A percentile compares a stretch with the other conserved stretches of the same genome.
Conservation (phyloP, 2,113 vertebrate species). For the Heteronetta atricapilla region DNA sequence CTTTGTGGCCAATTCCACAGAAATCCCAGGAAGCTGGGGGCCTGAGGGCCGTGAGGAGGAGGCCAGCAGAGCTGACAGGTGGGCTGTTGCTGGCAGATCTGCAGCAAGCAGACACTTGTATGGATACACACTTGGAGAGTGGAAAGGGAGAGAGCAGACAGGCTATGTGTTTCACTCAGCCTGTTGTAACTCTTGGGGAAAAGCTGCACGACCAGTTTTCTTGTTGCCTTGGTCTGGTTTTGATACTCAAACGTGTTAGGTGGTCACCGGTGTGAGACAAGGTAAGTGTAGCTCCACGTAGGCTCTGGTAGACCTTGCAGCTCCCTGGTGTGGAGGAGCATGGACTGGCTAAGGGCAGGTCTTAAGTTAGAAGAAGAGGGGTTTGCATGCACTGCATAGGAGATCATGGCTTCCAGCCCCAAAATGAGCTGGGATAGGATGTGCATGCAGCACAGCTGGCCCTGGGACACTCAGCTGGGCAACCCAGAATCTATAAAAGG, state of each 20-base stretch:
- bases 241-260: not conserved
- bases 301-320: not conserved
- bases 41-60: not conserved
- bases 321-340: not conserved
- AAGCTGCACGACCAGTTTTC: not conserved
- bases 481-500: not conserved
- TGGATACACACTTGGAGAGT: not conserved
- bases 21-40: not conserved
- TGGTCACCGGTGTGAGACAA: not conserved
- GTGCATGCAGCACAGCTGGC: not conserved
- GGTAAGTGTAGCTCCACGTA: accelerated
- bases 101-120: not conserved
- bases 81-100: not conserved
- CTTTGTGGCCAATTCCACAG: too few species aligned
- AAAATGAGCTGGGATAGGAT: not conserved
- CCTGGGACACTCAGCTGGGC: accelerated
- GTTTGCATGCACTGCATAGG: accelerated
- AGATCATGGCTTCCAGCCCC: not conserved
- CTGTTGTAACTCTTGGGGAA: not conserved
- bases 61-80: not conserved
- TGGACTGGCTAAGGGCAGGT: not conserved
- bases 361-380: not conserved
- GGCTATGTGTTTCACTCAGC: not conserved
- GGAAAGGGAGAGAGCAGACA: not conserved
- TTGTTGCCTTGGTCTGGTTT: not conserved